Conservation (phyloP, 2,888 invertebrate genomes). For the Lycocerus yunnanus region DNA sequence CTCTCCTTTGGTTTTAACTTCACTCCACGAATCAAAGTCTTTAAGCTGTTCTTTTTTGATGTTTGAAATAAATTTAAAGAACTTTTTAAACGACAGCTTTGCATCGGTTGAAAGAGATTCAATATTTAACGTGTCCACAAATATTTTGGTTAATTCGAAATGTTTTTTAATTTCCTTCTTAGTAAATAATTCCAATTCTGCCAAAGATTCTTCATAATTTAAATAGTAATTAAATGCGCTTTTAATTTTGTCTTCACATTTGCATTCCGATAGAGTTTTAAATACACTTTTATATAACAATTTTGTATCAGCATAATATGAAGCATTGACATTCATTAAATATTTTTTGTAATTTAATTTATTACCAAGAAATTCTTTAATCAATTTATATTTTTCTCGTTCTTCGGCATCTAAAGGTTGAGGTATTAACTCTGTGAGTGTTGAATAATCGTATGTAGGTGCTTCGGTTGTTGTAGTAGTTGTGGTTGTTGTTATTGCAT, state of each 20-base stretch:
- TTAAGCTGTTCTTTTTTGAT: constrained; percentile 1
- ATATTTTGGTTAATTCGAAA: constrained; percentile 35
- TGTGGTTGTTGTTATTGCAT: background rate
- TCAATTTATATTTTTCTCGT: constrained; percentile 5
- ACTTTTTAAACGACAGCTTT: constrained; percentile 31
- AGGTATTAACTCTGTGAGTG: constrained; percentile 15
- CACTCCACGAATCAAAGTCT: constrained; percentile 28
- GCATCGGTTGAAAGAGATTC: constrained; percentile 20
- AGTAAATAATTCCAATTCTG: constrained; percentile 18
- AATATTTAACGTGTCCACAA: constrained; percentile 33
- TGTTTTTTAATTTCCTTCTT: constrained; percentile 35
- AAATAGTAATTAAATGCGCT: constrained; percentile 24
- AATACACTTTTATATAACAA: constrained; percentile 2
- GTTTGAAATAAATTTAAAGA: constrained; percentile 26
- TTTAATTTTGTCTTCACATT: background rate
- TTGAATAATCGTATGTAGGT: background rate
- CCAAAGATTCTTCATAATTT: constrained; percentile 15
- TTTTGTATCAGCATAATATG: constrained; percentile 6
- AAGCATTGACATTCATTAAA: constrained; percentile 7
- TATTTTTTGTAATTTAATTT: constrained; percentile 3
- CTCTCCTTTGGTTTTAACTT: constrained; percentile 32
- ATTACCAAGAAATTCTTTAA: constrained; percentile 12
- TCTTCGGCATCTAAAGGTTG: constrained; percentile 19
- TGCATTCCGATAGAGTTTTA: constrained; percentile 1
- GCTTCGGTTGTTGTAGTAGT: background rate